Evolutionary conservation across 1,140 invertebrate genomes (phyloP).

Genomic region (Rhagoletis zephyria): DNA sequence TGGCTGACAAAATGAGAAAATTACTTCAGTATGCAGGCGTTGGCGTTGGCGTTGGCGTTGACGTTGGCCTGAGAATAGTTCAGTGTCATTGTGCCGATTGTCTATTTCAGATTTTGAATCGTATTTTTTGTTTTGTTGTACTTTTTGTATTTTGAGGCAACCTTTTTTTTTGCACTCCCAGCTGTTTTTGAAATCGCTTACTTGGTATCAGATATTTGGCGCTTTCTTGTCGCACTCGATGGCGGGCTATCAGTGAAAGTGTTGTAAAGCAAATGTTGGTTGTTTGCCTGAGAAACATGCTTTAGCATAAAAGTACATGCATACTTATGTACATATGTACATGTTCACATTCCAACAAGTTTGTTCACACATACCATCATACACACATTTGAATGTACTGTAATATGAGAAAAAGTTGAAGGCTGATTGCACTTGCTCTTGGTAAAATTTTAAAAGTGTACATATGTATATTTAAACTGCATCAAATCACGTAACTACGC

Average conservation of each 20-base stretch:
- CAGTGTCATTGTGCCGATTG: too few relatives aligned
- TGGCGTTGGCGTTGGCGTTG: not conserved
- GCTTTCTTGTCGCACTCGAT: not conserved
- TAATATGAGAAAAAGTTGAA: slow-evolving; percentile 16
- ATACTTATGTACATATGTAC: not conserved
- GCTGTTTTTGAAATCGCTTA: not conserved
- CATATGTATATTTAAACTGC: not conserved
- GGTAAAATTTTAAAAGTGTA: slow-evolving; percentile 10
- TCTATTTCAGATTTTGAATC: not conserved
- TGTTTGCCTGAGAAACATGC: slow-evolving; percentile 44
- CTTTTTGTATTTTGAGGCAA: not conserved
- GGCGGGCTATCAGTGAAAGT: slow-evolving; percentile 27
- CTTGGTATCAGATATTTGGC: slow-evolving; percentile 19
- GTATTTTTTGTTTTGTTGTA: not conserved
- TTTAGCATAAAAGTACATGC: not conserved
- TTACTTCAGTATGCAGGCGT: too few relatives aligned
- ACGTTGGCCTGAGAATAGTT: not conserved
- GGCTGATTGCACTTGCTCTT: slow-evolving; percentile 10
- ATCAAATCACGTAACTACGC: slow-evolving; percentile 43
- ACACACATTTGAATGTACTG: not conserved
- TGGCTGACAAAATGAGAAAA: not conserved
- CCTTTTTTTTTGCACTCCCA: too few relatives aligned
- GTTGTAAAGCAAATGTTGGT: slow-evolving; percentile 10
- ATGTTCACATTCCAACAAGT: not conserved
- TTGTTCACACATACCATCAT: too few relatives aligned